These are phyloP conservation scores for Amaurobius ferox DNA, from an alignment of 2,888 invertebrate species.

Conservation along the genomic window DNA sequence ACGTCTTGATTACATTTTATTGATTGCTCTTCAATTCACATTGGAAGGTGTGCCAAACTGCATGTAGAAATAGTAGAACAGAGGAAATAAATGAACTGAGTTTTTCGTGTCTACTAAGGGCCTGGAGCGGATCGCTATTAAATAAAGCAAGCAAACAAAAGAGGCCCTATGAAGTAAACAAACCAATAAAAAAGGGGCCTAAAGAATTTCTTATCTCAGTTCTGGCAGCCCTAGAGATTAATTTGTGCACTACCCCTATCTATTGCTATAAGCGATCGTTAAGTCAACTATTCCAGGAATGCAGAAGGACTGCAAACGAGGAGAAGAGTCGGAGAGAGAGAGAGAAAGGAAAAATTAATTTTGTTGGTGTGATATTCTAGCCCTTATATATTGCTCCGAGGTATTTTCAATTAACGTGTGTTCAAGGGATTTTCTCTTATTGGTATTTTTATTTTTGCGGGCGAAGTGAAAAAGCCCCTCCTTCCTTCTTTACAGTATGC, in stretches of 20 bases:
- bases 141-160: slow-evolving; percentile 33
- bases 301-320: slow-evolving; percentile 52
- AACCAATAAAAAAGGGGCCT: slow-evolving; percentile 36
- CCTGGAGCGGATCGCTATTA: slow-evolving; percentile 27
- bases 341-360: slow-evolving; percentile 51
- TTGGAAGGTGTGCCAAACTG: background rate
- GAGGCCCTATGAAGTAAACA: slow-evolving; percentile 42
- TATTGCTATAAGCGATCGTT: slow-evolving; percentile 61
- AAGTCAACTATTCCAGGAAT: slow-evolving; percentile 67
- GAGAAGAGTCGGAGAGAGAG: slow-evolving; percentile 24
- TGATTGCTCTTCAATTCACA: background rate
- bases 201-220: slow-evolving; percentile 59
- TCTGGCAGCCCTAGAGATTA: slow-evolving; percentile 63
- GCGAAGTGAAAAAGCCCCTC: background rate
- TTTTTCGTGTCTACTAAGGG: slow-evolving; percentile 15
- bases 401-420: slow-evolving; percentile 65
- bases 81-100: background rate
- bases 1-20: background rate
- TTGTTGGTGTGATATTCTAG: slow-evolving; percentile 63
- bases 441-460: slow-evolving; percentile 18
- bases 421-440: slow-evolving; percentile 53
- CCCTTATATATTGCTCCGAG: slow-evolving; percentile 51
- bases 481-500: background rate
- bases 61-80: background rate
- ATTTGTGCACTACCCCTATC: slow-evolving; percentile 53